phyloP scores from a whole-genome alignment of 2,888 invertebrate species.

The Drosophila koepferae region DNA sequence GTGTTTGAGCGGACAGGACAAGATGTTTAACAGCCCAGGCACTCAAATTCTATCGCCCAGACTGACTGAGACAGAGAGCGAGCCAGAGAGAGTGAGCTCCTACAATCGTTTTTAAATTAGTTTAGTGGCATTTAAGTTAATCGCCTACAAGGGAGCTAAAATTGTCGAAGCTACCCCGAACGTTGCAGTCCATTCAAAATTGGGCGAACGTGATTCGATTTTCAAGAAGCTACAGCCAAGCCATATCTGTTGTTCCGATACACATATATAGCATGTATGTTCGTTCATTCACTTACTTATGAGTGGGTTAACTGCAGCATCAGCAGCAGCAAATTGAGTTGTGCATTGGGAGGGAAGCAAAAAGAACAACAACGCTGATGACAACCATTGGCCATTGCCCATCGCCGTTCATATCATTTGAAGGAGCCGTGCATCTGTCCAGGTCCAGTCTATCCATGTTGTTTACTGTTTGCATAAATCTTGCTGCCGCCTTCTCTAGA shows the following conservation, averaged over 20 bases:
- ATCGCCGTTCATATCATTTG: slow-evolving; percentile 56
- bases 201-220: slow-evolving; percentile 82
- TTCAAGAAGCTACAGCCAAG: slow-evolving; percentile 70
- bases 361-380: slow-evolving; percentile 40
- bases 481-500: slow-evolving; percentile 54
- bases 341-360: slow-evolving; percentile 55
- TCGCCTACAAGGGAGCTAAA: slow-evolving; percentile 81
- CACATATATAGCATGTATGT: slow-evolving; percentile 1
- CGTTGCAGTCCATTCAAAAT: slow-evolving; percentile 61
- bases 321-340: slow-evolving; percentile 75
- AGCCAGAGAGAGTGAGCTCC: slow-evolving; percentile 50
- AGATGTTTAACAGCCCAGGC: slow-evolving; percentile 76
- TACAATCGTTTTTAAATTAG: slow-evolving; percentile 84
- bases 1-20: slow-evolving; percentile 50
- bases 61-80: slow-evolving; percentile 11
- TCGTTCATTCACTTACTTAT: slow-evolving; percentile 26
- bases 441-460: slow-evolving; percentile 28
- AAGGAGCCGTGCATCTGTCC: slow-evolving; percentile 39
- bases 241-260: slow-evolving; percentile 10
- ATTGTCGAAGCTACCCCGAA: slow-evolving; percentile 51
- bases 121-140: slow-evolving; percentile 83
- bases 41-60: slow-evolving; percentile 57
- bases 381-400: background rate
- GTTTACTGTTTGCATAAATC: slow-evolving; percentile 75
- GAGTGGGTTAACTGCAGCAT: slow-evolving; percentile 36